phyloP scores from a whole-genome alignment of 2,797 vertebrate species.

The Tragelaphus eurycerus region DNA sequence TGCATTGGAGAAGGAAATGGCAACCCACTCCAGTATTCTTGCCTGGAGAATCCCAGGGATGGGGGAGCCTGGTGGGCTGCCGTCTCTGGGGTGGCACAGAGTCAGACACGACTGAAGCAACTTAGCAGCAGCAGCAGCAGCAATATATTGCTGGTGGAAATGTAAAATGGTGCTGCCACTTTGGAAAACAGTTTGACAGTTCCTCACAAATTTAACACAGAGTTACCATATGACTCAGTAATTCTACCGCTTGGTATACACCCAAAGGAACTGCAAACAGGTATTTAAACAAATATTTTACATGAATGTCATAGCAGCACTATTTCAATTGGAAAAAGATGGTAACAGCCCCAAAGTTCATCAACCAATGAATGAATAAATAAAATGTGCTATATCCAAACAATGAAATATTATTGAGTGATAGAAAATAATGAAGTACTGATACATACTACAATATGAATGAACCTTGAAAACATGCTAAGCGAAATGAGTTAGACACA shows the following conservation, averaged over 20 bases:
- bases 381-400: neutral
- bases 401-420: neutral
- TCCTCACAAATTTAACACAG: neutral
- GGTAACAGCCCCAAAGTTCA: neutral
- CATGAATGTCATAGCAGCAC: neutral
- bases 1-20: no score
- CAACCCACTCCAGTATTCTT: no score
- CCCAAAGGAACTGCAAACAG: neutral
- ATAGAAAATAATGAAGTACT: neutral
- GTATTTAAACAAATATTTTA: slow-evolving; percentile 1
- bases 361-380: neutral
- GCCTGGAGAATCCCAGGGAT: no score
- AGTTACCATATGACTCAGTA: neutral
- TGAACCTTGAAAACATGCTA: neutral
- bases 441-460: neutral
- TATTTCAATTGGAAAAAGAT: neutral
- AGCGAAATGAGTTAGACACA: neutral
- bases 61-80: no score
- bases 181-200: neutral
- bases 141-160: neutral
- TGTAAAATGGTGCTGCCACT: neutral
- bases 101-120: no score
- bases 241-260: neutral
- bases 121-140: no score
- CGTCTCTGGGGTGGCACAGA: no score